Evolutionary conservation across 2,888 invertebrate genomes (phyloP), one percentile per base, ranked within the genome.

Genomic region (Tethea ocularis): DNA sequence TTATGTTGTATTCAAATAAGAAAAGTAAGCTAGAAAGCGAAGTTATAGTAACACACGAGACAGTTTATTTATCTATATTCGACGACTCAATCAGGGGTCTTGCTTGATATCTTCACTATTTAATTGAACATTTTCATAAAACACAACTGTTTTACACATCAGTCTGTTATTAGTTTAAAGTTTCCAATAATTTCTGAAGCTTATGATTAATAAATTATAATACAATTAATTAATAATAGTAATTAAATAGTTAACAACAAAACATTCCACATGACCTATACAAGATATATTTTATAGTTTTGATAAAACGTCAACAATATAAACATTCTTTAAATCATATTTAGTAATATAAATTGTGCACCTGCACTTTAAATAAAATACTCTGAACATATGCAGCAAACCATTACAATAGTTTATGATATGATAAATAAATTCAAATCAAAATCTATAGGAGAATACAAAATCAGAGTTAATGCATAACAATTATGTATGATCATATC

Each of bases 11-110:
- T 72, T 71, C n/a, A n/a, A 38, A 1, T 38, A 38, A n/a, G 38
- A 75, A n/a, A n/a, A n/a, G n/a, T n/a, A n/a, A 62, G 68, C 70
- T 71, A 63, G 61, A 67, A 78, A 77, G 74, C 70, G 57, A 72
- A 58, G 26, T 60, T 69, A 70, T 74, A 73, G 62, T 64, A 66
- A 72, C 66, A 70, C 62, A 69, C 58, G 29, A 29, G 38, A 38
- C 57, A 61, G 61, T 57, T 64, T 59, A 0, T 6, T 38, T 41
- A 41, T 41, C 41, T 17, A 41, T 41, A 41, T 41, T 41, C 41
- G 41, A n/a, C 41, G n/a, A 41, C n/a, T 20, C 46, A 20, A 10
- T 20, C 20, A 8, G 2, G 17, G 46, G 46, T 17, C n/a, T 20
- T 20, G 17, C 1, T 46, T 46, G 1, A 46, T n/a, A 46, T 3